A percentile compares a stretch with the other conserved stretches of the same genome.
These are phyloP conservation scores for Drosophila gunungcola DNA, from an alignment of 1,140 invertebrate genomes.

Conservation along the genomic window DNA sequence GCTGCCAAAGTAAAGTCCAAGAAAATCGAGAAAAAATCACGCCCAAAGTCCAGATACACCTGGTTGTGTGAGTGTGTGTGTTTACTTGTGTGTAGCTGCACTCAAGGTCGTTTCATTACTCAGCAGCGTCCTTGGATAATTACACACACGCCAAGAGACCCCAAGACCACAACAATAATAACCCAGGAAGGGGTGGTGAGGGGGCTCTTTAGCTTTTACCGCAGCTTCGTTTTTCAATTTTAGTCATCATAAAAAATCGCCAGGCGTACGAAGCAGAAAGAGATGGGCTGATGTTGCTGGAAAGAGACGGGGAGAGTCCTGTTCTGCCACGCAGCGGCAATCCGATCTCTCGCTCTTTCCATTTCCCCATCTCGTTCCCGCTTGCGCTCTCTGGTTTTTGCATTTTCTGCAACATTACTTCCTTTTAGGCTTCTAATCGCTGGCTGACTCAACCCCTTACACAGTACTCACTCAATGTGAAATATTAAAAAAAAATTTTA, in stretches of 20 bases:
- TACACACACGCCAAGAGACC: slow-evolving; percentile 75
- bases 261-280: slow-evolving; percentile 22
- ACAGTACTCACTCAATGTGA: slow-evolving; percentile 4
- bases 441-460: slow-evolving; percentile 65
- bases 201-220: slow-evolving; percentile 55
- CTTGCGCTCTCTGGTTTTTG: slow-evolving; percentile 33
- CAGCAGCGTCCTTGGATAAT: slow-evolving; percentile 82
- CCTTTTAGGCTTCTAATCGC: slow-evolving; percentile 83
- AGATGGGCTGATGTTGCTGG: slow-evolving; percentile 1
- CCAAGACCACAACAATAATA: slow-evolving; percentile 60
- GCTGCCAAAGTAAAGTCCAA: slow-evolving; percentile 33
- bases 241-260: slow-evolving; percentile 74
- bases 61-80: slow-evolving; percentile 15
- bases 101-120: slow-evolving; percentile 83
- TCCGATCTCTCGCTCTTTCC: slow-evolving; percentile 37
- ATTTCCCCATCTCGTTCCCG: slow-evolving; percentile 2
- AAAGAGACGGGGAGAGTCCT: slow-evolving; percentile 35
- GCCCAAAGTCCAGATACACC: slow-evolving; percentile 59
- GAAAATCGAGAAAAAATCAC: slow-evolving; percentile 51
- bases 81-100: slow-evolving; percentile 61
- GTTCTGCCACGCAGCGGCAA: slow-evolving; percentile 59
- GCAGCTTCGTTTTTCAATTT: slow-evolving; percentile 74
- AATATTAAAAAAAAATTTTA: neutral
- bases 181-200: slow-evolving; percentile 15
- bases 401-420: slow-evolving; percentile 84